Evolutionary conservation across 2,888 invertebrate genomes (phyloP), one percentile per base, ranked within the genome.

Genomic region (Syrphus vitripennis): DNA sequence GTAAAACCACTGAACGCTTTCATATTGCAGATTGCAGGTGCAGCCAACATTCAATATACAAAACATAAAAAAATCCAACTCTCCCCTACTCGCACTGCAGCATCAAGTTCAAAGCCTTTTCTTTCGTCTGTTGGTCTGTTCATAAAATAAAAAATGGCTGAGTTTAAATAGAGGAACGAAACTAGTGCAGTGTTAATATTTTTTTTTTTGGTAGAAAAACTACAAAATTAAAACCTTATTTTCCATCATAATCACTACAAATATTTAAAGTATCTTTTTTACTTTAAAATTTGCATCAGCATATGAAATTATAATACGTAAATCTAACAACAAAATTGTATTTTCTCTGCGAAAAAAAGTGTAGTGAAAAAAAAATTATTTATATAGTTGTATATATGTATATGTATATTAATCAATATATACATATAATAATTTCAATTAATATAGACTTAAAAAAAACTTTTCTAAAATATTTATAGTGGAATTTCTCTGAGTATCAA

Each of bases 141-240:
- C 37, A 74, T 78, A 83, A 75, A 87, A 83, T 75, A 89, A 89
- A 89, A 89, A 88, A 89, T 89, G 89, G 90, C 89, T 87, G 88
- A 87, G 79, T 87, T 88, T 84, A 71, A 87, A 88, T 70, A 78
- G 88, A 88, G 45, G 45, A 45, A 63, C 4, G 29, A 88, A 88
- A 45, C 72, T 77, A 89, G 88, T 88, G 88, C 70, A 88, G 83
- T 88, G 87, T 81, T 88, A 83, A 67, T 71, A 57, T 80, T 65
- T 78, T 63, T 63, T 40, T 40, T 14, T 65, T 45, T 65, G 19
- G 37, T 63, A 74, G 21, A 83, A 86, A 87, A 78, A 81, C 63
- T 83, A 83, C 69, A 63, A 70, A 75, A 88, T 76, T 84, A 88
- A 86, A 50, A 75, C 37, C 45, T 55, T 37, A 74, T 88, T 88